Evolutionary conservation across 2,797 vertebrate species (phyloP), one percentile per base, ranked within the genome.

Genomic region (Hoplostethus atlanticus): DNA sequence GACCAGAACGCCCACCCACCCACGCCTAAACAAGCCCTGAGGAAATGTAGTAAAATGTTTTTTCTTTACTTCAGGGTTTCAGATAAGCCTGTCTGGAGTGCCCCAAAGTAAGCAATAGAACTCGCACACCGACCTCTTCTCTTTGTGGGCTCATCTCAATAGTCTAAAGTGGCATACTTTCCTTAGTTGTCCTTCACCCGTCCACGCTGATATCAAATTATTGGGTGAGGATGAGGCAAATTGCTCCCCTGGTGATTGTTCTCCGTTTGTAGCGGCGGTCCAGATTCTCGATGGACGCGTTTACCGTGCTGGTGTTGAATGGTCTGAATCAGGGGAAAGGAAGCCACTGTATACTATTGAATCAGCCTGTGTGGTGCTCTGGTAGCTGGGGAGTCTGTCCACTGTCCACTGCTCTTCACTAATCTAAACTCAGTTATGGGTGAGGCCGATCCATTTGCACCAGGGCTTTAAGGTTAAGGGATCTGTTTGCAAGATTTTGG

Each of bases 1-100:
- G 52, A 78, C 12, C 21, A 50, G 51, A 59, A 76, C 55, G 28
- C 25, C 25, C 60, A 34, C 67, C 70, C 71, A 46, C 40, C 64
- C 56, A 10, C 47, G 34, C 28, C 30, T 38, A 53, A 72, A 64
- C 51, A 54, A 67, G 42, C 77, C 73, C 28, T 0, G 58, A 76
- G 80, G 72, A 77, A 57, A 70, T 87, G 65, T 73, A 88, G 93
- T 92, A 93, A 93, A 95, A 92, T 92, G 84, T 93, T 80, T 89
- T 94, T 82, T 94, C 84, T 94, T 92, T 89, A 92, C 95, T 95
- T 94, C 93, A 96, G 95, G 94, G 88, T 96, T 97, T 96, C 95
- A 96, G 95, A 96, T 96, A 95, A 96, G 94, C 93, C 95, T 96
- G 91, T 96, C 94, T 95, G 95, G 94, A 95, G 95, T 95, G 84